phyloP scores from a whole-genome alignment of 1,140 invertebrate genomes.

The Lutraria rhynchaena region DNA sequence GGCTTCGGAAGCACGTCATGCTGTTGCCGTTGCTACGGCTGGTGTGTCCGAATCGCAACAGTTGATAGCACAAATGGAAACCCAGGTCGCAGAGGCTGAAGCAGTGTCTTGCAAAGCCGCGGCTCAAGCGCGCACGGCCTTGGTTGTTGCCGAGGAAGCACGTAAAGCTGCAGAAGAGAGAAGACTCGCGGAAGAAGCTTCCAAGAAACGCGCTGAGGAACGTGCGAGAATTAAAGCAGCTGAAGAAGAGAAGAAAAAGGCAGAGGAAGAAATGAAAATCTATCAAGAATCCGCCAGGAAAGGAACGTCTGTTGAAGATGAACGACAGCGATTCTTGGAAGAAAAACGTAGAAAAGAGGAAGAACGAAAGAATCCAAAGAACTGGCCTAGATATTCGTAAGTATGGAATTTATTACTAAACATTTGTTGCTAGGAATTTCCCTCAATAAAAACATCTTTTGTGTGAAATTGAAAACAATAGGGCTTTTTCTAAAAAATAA shows the following conservation, averaged over 20 bases:
- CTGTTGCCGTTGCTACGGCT: slow-evolving; percentile 48
- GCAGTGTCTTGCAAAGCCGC: slow-evolving; percentile 46
- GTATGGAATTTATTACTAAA: too few relatives aligned
- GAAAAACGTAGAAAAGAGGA: slow-evolving; percentile 54
- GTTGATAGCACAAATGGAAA: slow-evolving; percentile 59
- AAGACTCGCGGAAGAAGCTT: slow-evolving; percentile 44
- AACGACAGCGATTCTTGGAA: slow-evolving; percentile 48
- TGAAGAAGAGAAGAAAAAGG: slow-evolving; percentile 59
- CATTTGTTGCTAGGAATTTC: too few relatives aligned
- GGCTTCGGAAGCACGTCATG: slow-evolving; percentile 62
- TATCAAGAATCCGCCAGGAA: slow-evolving; percentile 55
- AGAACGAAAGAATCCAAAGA: slow-evolving; percentile 65
- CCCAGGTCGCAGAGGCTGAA: slow-evolving; percentile 60
- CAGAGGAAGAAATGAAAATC: slow-evolving; percentile 58
- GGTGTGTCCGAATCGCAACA: slow-evolving; percentile 52
- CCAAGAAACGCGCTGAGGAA: slow-evolving; percentile 53
- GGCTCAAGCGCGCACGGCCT: slow-evolving; percentile 50
- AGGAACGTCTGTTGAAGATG: slow-evolving; percentile 59
- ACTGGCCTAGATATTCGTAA: slow-evolving; percentile 71
- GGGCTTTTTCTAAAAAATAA: too few relatives aligned
- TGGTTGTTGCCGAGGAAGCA: slow-evolving; percentile 61
- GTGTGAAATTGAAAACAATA: too few relatives aligned
- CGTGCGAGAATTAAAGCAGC: slow-evolving; percentile 60
- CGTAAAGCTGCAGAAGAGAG: slow-evolving; percentile 52
- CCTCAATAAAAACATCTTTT: too few relatives aligned